These are phyloP conservation scores for Elgaria multicarinata DNA, from an alignment of 2,113 vertebrate species.

Conservation along the genomic window DNA sequence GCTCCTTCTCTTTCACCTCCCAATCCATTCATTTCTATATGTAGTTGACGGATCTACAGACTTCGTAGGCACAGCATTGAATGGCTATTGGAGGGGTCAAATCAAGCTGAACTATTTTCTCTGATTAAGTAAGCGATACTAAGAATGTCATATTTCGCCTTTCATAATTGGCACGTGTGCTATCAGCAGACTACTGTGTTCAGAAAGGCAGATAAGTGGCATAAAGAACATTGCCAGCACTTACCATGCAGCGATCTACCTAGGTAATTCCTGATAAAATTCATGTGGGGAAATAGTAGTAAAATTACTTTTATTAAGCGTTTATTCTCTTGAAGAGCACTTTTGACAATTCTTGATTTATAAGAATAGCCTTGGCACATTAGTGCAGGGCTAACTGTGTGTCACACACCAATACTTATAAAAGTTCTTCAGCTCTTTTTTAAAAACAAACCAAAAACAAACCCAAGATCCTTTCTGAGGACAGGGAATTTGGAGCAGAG, in stretches of 20 bases:
- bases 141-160: neutral
- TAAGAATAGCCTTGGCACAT: neutral
- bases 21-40: neutral
- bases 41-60: neutral
- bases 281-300: neutral
- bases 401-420: neutral
- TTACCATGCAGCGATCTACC: neutral
- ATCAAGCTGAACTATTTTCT: neutral
- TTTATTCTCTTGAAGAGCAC: neutral
- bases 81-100: neutral
- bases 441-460: neutral
- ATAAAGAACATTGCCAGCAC: neutral
- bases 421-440: neutral
- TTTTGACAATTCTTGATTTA: neutral
- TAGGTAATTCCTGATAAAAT: neutral
- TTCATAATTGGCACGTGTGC: neutral
- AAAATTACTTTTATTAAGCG: neutral
- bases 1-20: neutral
- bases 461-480: neutral
- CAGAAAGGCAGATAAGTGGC: neutral
- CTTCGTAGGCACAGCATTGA: neutral
- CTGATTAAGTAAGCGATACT: neutral
- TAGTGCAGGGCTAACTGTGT: neutral
- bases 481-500: neutral
- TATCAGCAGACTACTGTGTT: neutral